These are phyloP conservation scores for Melanogrammus aeglefinus DNA, from an alignment of 2,797 vertebrate species.

Conservation along the genomic window DNA sequence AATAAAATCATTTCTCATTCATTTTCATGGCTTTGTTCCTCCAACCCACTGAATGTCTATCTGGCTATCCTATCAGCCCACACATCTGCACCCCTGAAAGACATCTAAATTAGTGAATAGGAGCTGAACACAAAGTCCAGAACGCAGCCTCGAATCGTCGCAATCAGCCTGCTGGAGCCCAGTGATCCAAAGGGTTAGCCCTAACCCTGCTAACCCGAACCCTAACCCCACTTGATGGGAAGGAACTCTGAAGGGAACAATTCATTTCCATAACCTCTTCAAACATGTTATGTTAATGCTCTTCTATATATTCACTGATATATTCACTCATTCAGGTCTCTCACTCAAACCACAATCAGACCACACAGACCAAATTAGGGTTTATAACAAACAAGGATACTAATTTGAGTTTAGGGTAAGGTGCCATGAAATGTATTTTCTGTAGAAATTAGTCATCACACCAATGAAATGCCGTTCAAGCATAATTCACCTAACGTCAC, in stretches of 20 bases:
- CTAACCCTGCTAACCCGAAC: too few relatives aligned
- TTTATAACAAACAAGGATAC: not conserved
- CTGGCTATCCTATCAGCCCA: conserved; percentile 22
- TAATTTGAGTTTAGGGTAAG: not conserved
- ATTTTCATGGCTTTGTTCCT: conserved; percentile 10
- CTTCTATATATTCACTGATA: not conserved
- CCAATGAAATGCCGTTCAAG: not conserved
- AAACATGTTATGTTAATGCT: not conserved
- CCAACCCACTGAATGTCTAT: conserved; percentile 10
- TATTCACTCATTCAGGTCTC: not conserved
- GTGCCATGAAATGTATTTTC: not conserved
- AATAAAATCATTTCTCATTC: not conserved
- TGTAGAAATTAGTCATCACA: not conserved
- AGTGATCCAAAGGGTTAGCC: conserved; percentile 7
- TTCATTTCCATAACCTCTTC: not conserved
- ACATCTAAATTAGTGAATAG: conserved; percentile 24
- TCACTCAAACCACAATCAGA: not conserved
- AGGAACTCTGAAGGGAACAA: not conserved
- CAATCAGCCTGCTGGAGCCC: conserved; percentile 23
- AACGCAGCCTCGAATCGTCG: not conserved
- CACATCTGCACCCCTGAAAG: not conserved
- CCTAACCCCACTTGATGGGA: not conserved
- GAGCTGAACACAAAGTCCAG: conserved; percentile 10
- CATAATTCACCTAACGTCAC: not conserved
- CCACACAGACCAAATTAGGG: too few relatives aligned